A percentile compares a stretch with the other conserved stretches of the same genome.
Evolutionary conservation across 2,113 vertebrate species (phyloP).

Genomic region (Serilophus lunatus): DNA sequence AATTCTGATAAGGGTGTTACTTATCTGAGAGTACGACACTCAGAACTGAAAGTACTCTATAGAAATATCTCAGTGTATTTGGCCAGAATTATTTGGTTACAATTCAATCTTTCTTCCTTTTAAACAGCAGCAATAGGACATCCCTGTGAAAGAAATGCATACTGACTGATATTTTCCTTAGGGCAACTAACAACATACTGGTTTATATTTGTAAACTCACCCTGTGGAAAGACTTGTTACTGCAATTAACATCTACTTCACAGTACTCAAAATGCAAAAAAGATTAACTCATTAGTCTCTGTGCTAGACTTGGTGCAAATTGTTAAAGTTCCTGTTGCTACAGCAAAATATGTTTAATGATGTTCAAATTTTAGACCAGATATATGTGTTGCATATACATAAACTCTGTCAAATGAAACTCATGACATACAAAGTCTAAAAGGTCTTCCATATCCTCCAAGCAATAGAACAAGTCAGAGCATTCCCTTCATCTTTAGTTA

Average conservation of each 20-base stretch:
- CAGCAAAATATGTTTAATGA: not conserved
- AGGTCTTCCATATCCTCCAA: not conserved
- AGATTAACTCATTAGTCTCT: not conserved
- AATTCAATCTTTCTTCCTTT: not conserved
- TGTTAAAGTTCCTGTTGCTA: not conserved
- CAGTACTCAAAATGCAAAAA: not conserved
- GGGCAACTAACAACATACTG: not conserved
- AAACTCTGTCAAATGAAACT: not conserved
- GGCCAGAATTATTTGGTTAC: not conserved
- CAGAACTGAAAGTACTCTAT: not conserved
- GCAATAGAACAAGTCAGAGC: not conserved
- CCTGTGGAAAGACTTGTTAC: not conserved
- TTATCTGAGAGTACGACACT: accelerated
- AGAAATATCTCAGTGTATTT: not conserved
- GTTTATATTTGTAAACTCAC: not conserved
- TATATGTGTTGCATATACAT: not conserved
- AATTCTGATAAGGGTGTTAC: not conserved
- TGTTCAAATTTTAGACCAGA: not conserved
- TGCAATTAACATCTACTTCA: not conserved
- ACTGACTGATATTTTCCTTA: not conserved
- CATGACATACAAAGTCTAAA: not conserved
- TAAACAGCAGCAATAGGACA: not conserved
- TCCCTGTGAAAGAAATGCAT: not conserved
- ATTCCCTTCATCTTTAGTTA: not conserved
- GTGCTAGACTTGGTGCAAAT: not conserved